Evolutionary conservation across 2,113 vertebrate genomes (phyloP).

Genomic region (Lepisosteus oculatus): DNA sequence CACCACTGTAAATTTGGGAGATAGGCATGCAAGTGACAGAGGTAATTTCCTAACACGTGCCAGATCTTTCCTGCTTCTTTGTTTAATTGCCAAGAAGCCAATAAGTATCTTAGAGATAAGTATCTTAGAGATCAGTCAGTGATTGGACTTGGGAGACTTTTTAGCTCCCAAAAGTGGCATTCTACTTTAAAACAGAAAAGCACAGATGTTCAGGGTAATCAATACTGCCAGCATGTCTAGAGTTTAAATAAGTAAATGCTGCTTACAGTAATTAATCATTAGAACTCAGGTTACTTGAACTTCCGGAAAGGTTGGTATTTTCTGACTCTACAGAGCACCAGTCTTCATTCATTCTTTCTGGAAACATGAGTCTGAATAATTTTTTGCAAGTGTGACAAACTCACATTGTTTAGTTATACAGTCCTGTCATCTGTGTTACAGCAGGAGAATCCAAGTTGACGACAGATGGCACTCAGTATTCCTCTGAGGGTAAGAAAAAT

Average conservation of each 20-base stretch:
- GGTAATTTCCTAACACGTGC: conserved; percentile 1
- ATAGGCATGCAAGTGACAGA: not conserved
- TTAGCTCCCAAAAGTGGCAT: not conserved
- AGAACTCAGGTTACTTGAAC: conserved; percentile 6
- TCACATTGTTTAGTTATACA: not conserved
- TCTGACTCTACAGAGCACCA: not conserved
- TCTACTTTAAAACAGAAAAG: not conserved
- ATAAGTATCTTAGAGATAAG: conserved; percentile 6
- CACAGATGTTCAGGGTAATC: conserved; percentile 13
- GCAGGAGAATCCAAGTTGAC: too few relatives aligned
- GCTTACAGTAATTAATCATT: conserved; percentile 14
- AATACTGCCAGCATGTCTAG: conserved; percentile 1
- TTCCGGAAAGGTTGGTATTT: not conserved
- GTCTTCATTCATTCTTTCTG: not conserved
- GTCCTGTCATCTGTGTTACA: too few relatives aligned
- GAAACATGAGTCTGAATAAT: not conserved
- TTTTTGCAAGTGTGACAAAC: not conserved
- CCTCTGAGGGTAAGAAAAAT: too few relatives aligned
- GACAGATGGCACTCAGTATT: too few relatives aligned
- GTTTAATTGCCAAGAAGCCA: not conserved
- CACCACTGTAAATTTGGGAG: conserved; percentile 11
- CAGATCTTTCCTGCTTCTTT: not conserved
- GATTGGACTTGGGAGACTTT: not conserved
- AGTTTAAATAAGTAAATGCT: conserved; percentile 5
- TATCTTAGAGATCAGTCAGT: conserved; percentile 9